Base-by-base conservation (phyloP, 2,113 vertebrate genomes). In the Epinephelus cyanopodus region DNA sequence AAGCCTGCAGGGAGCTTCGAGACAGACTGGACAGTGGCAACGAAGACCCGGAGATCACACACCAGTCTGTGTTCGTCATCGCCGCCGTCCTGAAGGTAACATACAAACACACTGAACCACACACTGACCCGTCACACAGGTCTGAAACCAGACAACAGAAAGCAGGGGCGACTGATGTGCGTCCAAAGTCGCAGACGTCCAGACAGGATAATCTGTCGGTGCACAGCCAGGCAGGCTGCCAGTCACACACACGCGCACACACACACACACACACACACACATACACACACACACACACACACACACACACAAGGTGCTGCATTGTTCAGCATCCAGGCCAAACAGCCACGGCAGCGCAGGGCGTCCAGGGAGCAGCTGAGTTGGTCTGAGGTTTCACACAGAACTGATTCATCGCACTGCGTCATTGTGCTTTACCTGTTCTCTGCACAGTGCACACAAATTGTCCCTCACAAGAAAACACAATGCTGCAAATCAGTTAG, bases 51-150 rank as follows among this genome's bases (percentile, higher is more conserved):
- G 94, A 96, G 72, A 93, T 98, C 84, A 92, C 95, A 63, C 90
- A 88, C 23, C 97, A 99, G 93, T 97, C 97, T 23, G 92, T 98
- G 89, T 98, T 99, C 81, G 97, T 99, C 88, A 98, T 96, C 8
- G 97, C 98, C 1, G 97, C 97, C 27, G 97, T 99, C 60, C 95
- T 99, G 87, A 99, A 99, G 97, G 98, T 99, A 88, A 71, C 74
- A 21, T 37, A 63, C 71, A 63, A 60, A 48, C 67, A 56, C 71
- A 68, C 71, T 67, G 57, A 53, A 4, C 25, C 66, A 19, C 57
- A 62, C 45, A 37, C 73, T n/a, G 17, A 42, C 33, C 3, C 27
- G 6, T 50, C 67, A 75, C 57, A 23, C 66, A 65, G 15, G 53
- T 85, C 63, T 80, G 25, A 84, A 85, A 83, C 42, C 75, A 83